These are phyloP conservation scores for Rhinoderma darwinii DNA, from an alignment of 2,113 vertebrate genomes.

Conservation along the genomic window DNA sequence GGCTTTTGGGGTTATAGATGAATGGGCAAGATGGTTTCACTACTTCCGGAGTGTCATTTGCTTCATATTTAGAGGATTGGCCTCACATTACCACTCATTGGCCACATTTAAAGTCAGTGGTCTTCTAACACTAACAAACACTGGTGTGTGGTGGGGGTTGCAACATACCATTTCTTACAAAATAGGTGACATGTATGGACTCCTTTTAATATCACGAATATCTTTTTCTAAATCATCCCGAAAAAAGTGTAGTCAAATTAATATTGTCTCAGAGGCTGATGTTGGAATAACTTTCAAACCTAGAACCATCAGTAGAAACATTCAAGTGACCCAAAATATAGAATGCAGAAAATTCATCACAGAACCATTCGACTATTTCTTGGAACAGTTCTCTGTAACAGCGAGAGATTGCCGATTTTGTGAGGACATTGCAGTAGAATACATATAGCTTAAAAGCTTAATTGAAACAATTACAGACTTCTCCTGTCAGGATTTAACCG, in stretches of 20 bases:
- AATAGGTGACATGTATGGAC: too few relatives aligned
- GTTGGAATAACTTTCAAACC: not conserved
- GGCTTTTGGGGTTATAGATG: too few relatives aligned
- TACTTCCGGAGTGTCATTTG: too few relatives aligned
- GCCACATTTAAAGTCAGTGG: too few relatives aligned
- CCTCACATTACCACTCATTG: too few relatives aligned
- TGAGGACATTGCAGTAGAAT: conserved; percentile 7
- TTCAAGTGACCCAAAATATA: not conserved
- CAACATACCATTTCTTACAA: too few relatives aligned
- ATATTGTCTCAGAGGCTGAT: not conserved
- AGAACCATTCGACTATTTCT: not conserved
- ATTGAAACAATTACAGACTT: conserved; percentile 47
- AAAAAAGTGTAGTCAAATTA: not conserved
- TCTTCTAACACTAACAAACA: too few relatives aligned
- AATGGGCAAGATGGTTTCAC: too few relatives aligned
- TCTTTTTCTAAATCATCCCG: too few relatives aligned
- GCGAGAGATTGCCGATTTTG: not conserved
- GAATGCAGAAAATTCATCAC: not conserved
- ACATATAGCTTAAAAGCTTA: conserved; percentile 27
- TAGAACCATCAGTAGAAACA: not conserved
- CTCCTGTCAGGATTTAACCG: conserved; percentile 4
- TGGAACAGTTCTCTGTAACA: not conserved
- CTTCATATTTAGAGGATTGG: too few relatives aligned
- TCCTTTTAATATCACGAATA: too few relatives aligned
- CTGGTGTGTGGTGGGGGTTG: too few relatives aligned